These are phyloP conservation scores for Eupithecia dodoneata DNA, from an alignment of 2,888 invertebrate genomes.

Conservation along the genomic window DNA sequence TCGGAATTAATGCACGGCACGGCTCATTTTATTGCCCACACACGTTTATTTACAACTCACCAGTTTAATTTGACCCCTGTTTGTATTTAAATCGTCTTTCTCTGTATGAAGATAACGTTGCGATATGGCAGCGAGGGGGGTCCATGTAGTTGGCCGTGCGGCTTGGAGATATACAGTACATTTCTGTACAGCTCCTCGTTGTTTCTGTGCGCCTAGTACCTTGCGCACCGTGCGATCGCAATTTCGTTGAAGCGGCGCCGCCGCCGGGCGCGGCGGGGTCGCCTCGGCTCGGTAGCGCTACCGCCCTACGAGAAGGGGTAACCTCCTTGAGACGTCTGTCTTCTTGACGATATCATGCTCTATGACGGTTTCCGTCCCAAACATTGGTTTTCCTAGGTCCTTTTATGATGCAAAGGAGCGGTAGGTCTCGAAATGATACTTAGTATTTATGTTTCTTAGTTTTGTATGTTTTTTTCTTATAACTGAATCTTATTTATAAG, in stretches of 20 bases:
- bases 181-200: conserved; percentile 51
- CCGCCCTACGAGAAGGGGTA: neutral
- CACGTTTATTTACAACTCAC: conserved; percentile 51
- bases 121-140: conserved; percentile 44
- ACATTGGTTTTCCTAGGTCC: neutral
- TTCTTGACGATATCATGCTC: neutral
- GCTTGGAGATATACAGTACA: conserved; percentile 4
- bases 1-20: conserved; percentile 40
- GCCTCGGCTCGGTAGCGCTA: neutral
- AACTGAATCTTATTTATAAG: no score
- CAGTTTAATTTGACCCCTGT: conserved; percentile 45
- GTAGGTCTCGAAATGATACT: neutral
- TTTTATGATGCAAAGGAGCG: neutral
- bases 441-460: no score
- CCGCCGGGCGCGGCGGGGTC: no score
- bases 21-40: conserved; percentile 36
- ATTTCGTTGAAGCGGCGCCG: conserved; percentile 49
- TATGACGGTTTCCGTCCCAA: neutral
- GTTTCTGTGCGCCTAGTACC: conserved; percentile 64
- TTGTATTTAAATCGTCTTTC: neutral
- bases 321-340: neutral
- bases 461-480: no score
- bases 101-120: neutral
- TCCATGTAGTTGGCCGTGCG: conserved; percentile 36
- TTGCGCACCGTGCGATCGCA: conserved; percentile 72